Evolutionary conservation across 2,797 vertebrate species (phyloP), one percentile per base, ranked within the genome.

Genomic region (Loriculus beryllinus): DNA sequence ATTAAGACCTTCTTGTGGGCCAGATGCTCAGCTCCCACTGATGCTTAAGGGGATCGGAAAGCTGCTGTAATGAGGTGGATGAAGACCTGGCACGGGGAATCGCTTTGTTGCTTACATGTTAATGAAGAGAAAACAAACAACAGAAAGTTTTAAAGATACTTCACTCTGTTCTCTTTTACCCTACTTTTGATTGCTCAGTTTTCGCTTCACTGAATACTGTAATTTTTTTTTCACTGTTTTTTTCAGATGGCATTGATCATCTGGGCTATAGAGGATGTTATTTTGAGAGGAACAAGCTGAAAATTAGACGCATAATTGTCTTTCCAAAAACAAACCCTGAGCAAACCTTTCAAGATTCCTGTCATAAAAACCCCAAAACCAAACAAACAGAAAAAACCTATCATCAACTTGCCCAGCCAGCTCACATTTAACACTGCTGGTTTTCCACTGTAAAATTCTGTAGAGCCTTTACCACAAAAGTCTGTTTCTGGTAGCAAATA

Each of bases 1-100:
- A 3, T 3, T 0, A 1, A 37, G 18, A 77, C 28, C 25, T 48
- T 31, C 19, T 43, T 3, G 1, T 23, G 63, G n/a, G 18, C 15
- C 49, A 69, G 21, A 45, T 84, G 48, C 25, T 63, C 43, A 26
- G 31, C 52, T 67, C 35, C 22, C 0, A 4, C 57, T 83, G 74
- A 40, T 43, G 25, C 39, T 39, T 31, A 71, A 42, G 47, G 16
- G 19, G 28, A 85, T 59, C 3, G 7, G 54, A 86, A 93, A 76
- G 25, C 60, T 90, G 47, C 80, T 60, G 18, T 31, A 80, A 19
- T 63, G 56, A 40, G 14, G 37, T 39, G 0, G 4, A 1, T 69
- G 29, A 57, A 71, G 52, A 67, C 37, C 60, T 45, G 57, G 16
- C 7, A 31, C 4, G 28, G 31, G 35, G 19, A 74, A 77, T 86